Base-by-base conservation (phyloP, 1,140 invertebrate species). In the Papilio machaon region DNA sequence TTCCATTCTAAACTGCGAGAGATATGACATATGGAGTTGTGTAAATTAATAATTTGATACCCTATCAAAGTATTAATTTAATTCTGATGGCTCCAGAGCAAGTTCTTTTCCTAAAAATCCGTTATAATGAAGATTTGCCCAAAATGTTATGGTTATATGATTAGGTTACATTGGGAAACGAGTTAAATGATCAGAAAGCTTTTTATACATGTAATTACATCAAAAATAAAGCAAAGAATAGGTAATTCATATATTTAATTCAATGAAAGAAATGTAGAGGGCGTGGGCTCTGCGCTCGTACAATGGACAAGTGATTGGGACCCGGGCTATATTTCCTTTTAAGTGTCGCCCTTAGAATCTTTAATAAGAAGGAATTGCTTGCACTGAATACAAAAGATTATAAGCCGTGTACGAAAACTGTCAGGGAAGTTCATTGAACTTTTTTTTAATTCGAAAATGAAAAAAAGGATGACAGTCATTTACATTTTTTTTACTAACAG, bases 321-420 rank as follows among this genome's bases (percentile, higher is more conserved):
- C 82, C 88, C 87, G 84, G 83, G 84, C 90, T 89, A 92, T 94
- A 94, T 94, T 94, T 94, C 92, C 93, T 94, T 94, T 92, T 93
- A 93, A 89, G 91, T 87, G 88, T 90, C 87, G 90, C 91, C 88
- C 88, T 89, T 93, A 92, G 93, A 93, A 94, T 94, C 85, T 85
- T 86, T 91, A 94, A 94, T 92, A 91, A 92, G 89, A 70, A 88
- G 85, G 89, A 92, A 91, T 88, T 88, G 89, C 89, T 90, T 85
- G 89, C 84, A 80, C 83, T 90, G 92, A 91, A 94, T 94, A 94
- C 89, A 90, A 92, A 93, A 80, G 84, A 80, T 64, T 82, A 83
- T 80, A 81, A 84, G 75, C 82, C 80, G 82, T 81, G 84, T 84
- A 88, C 84, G 86, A 88, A 91, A 88, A 89, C 82, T 88, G 84